Conservation (phyloP, 2,113 vertebrate species). For the Corythornis madagascariensis region DNA sequence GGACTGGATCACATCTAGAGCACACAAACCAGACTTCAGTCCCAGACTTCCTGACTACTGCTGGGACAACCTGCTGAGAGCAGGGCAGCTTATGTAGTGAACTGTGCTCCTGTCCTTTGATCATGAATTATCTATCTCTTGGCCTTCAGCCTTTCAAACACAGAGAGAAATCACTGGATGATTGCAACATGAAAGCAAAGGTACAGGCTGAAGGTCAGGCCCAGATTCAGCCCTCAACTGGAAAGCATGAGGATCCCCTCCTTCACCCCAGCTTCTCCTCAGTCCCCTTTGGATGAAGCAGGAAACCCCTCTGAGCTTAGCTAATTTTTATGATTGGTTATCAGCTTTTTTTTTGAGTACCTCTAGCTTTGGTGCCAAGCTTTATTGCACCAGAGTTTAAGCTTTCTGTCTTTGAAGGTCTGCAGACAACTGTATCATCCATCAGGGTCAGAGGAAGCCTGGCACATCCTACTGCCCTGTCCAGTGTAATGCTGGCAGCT, state of each 20-base stretch:
- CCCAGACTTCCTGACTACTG: neutral
- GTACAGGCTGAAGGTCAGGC: conserved; percentile 47
- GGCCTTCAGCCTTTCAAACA: conserved; percentile 27
- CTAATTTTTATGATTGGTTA: neutral
- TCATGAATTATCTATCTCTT: conserved; percentile 23
- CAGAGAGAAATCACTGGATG: neutral
- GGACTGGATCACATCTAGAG: neutral
- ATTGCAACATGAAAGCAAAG: conserved; percentile 54
- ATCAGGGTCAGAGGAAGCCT: neutral
- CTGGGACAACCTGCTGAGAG: neutral
- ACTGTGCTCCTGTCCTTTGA: conserved; percentile 10
- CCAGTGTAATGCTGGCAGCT: neutral
- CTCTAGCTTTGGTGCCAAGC: neutral
- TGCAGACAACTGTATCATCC: neutral
- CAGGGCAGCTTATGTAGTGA: neutral
- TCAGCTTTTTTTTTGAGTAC: neutral
- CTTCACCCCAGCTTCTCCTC: neutral
- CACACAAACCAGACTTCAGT: neutral
- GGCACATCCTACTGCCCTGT: neutral
- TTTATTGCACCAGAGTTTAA: neutral
- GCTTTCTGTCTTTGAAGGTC: neutral
- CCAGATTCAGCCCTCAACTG: neutral
- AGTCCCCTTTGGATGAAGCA: neutral
- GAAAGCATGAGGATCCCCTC: neutral
- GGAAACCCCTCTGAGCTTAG: neutral